Evolutionary conservation across 2,888 invertebrate genomes (phyloP), one percentile per base, ranked within the genome.

Genomic region (Oxycera nigricornis): DNA sequence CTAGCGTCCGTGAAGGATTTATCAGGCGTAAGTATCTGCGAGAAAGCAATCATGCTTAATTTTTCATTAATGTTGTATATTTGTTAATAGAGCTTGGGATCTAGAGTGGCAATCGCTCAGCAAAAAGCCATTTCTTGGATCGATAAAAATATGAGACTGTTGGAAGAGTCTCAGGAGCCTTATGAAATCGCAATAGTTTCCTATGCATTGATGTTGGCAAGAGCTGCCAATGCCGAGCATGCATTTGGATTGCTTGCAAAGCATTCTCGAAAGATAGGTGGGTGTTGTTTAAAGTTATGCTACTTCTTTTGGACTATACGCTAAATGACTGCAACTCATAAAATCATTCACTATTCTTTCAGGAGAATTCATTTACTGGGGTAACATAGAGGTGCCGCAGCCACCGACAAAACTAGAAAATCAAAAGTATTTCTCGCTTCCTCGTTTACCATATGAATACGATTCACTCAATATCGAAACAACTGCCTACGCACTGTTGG

Each of bases 401-500:
- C 94, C 95, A 0, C 94, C 95, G 0, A 91, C 90, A 78, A 95
- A 95, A 85, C 88, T 92, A 81, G 96, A 96, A 86, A 96, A 96
- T 86, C 95, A 96, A 82, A 94, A 94, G 82, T 95, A 95, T 6
- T 97, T 95, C 89, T 87, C 94, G 0, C 86, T 96, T 76, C 96
- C 97, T 0, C 90, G 97, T 0, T 86, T 95, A 75, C 95, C 96
- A 0, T 95, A 96, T 83, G 91, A 90, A 79, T 94, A 92, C 83
- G 98, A 98, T 86, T 91, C 95, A 0, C 92, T 94, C 82, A 97
- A 97, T 83, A 92, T 97, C 59, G 96, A 96, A 81, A 91, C 97
- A 0, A 98, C 97, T 0, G 93, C 97, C 0, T 97, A 96, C 83
- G 97, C 94, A 0, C 86, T 98, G 65, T 87, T 98, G 79, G 93